Base-by-base conservation (phyloP, 92 coral and sea anemone genomes). In the Actinostola sp. region DNA sequence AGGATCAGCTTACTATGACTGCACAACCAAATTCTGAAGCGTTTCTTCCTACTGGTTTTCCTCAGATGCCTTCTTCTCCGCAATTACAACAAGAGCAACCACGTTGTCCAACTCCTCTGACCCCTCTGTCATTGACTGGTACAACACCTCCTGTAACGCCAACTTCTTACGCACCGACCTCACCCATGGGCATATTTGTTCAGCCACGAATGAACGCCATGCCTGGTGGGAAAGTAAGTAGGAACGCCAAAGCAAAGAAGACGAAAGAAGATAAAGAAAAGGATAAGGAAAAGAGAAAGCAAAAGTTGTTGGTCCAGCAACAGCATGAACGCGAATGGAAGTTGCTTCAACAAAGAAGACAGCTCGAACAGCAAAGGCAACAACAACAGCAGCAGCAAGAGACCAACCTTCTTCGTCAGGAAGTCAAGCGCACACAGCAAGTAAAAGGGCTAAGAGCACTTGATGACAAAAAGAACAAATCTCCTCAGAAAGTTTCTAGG, bases 271-370 rank as follows among this genome's bases (percentile, higher is more conserved):
- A 93, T 39, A 88, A 85, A 70, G 98, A 93, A 71, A 85, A 83
- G 59, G 98, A 93, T 41, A 91, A 88, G 73, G 98, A 93, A 63
- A 32, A 82, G 9, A 78, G 89, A 44, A 92, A 95, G 52, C 91
- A 92, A 63, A 89, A 88, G 61, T 78, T 92, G 25, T 78, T 79
- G 20, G 73, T 95, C 74, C 97, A 92, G 76, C 99, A 95, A 33
- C 97, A 92, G 70, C 89, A 92, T 31, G 99, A 95, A 58, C 78
- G 97, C 0, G 96, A 95, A 63, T 95, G 99, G 99, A 95, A 95
- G 78, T 67, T 91, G 31, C 85, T 95, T n/a, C 99, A 95, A 67
- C 99, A 95, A 52, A 84, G 84, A 75, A 81, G 99, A 25, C 97
- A 93, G 17, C 87, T 92, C 19, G 99, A 95, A 64, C 92, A 86